Conservation (phyloP, 2,888 invertebrate genomes). For the Phengaris alcon region DNA sequence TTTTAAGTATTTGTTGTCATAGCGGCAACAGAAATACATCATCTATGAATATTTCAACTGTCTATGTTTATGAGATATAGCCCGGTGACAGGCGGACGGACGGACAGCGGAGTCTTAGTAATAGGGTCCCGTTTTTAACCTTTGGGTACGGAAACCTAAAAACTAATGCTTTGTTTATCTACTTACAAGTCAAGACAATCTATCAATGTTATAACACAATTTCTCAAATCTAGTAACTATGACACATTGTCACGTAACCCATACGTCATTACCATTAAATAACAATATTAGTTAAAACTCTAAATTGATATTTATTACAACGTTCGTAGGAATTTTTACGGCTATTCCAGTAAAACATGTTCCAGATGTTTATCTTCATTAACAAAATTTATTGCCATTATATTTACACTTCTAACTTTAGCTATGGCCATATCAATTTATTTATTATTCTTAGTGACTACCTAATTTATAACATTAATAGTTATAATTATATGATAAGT, state of each 20-base stretch:
- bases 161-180: neutral
- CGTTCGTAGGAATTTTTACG: conserved; percentile 20
- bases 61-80: too few relatives aligned
- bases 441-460: conserved; percentile 34
- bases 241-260: conserved; percentile 6
- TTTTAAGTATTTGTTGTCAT: too few relatives aligned
- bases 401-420: conserved; percentile 19
- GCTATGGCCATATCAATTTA: conserved; percentile 17
- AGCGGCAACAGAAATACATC: too few relatives aligned
- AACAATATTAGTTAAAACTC: conserved; percentile 6
- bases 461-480: conserved; percentile 38
- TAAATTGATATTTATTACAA: conserved; percentile 15
- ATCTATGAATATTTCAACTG: too few relatives aligned
- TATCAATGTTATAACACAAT: neutral
- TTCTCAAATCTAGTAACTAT: conserved; percentile 4
- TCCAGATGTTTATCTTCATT: conserved; percentile 20
- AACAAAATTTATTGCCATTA: conserved; percentile 14
- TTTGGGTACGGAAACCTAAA: too few relatives aligned
- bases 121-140: too few relatives aligned
- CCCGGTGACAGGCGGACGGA: too few relatives aligned
- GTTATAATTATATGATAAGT: neutral
- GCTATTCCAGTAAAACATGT: conserved; percentile 13
- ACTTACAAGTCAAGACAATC: neutral
- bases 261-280: conserved; percentile 13
- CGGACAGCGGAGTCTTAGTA: too few relatives aligned